Conservation (phyloP, 2,797 vertebrate species). For the Adrianichthys oophorus region DNA sequence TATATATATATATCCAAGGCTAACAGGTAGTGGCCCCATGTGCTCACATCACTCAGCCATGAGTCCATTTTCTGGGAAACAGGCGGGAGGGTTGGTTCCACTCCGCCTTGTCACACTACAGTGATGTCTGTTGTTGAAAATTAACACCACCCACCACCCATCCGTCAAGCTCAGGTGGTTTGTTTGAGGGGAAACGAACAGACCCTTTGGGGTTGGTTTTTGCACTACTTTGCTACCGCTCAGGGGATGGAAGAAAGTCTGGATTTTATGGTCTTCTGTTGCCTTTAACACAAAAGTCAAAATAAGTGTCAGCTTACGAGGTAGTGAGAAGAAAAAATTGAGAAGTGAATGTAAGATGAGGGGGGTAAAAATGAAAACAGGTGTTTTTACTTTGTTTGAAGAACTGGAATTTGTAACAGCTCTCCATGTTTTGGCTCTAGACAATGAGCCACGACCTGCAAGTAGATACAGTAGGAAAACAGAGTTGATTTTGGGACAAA, state of each 20-base stretch:
- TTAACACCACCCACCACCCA: slow-evolving; percentile 61
- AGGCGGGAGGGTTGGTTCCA: slow-evolving; percentile 37
- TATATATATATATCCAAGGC: no score
- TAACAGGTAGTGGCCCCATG: slow-evolving; percentile 63
- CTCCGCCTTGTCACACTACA: slow-evolving; percentile 44
- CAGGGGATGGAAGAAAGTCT: slow-evolving; percentile 46
- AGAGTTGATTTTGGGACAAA: slow-evolving; percentile 56
- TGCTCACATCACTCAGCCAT: slow-evolving; percentile 48
- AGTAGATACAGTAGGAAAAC: slow-evolving; percentile 20
- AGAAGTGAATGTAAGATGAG: slow-evolving; percentile 21
- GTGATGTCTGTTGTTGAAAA: slow-evolving; percentile 60
- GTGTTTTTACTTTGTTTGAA: slow-evolving; percentile 43
- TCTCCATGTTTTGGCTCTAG: slow-evolving; percentile 7
- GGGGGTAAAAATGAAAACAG: slow-evolving; percentile 28
- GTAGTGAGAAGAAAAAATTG: slow-evolving; percentile 21
- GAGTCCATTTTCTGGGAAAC: slow-evolving; percentile 24
- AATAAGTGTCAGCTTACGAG: slow-evolving; percentile 49
- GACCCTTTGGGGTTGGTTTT: slow-evolving; percentile 36
- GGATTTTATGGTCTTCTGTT: slow-evolving; percentile 47
- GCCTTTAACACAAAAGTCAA: slow-evolving; percentile 43
- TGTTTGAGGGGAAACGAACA: slow-evolving; percentile 64
- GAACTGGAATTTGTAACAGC: slow-evolving; percentile 22
- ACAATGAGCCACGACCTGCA: slow-evolving; percentile 13
- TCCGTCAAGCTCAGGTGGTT: slow-evolving; percentile 67
- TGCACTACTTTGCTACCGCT: slow-evolving; percentile 41